These are phyloP conservation scores for Danio kyathit DNA, from an alignment of 2,797 vertebrate species.

Conservation along the genomic window DNA sequence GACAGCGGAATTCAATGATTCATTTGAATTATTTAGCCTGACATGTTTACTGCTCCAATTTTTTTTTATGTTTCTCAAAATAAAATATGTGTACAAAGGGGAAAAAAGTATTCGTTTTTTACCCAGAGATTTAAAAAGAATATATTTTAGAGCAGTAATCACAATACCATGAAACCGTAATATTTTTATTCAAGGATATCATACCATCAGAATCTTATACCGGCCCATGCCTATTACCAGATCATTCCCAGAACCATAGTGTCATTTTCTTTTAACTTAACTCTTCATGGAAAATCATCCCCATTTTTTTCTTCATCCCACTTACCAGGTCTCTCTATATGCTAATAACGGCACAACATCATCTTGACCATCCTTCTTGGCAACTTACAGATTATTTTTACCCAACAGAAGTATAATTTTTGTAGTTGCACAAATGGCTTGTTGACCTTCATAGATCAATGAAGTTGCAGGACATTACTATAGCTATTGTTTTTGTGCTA, in stretches of 20 bases:
- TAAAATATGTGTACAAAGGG: too few relatives aligned
- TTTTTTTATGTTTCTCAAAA: too few relatives aligned
- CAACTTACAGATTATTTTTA: constrained; percentile 24
- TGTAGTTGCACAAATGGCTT: constrained; percentile 21
- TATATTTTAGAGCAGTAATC: too few relatives aligned
- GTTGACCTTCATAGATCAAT: constrained; percentile 49
- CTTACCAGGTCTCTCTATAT: constrained; percentile 32
- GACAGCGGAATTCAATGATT: too few relatives aligned
- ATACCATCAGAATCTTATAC: too few relatives aligned
- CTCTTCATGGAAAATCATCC: constrained; percentile 12
- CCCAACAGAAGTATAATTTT: constrained; percentile 1
- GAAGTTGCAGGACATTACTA: constrained; percentile 16
- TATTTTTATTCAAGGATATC: too few relatives aligned
- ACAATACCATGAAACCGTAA: too few relatives aligned
- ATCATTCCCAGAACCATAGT: constrained; percentile 18
- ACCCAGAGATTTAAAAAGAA: too few relatives aligned
- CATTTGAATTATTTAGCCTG: too few relatives aligned
- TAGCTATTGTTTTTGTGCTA: background rate
- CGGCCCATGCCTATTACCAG: too few relatives aligned
- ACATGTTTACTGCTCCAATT: too few relatives aligned
- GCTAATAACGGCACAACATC: constrained; percentile 36
- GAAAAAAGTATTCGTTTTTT: too few relatives aligned
- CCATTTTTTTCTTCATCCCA: background rate
- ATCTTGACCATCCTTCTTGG: constrained; percentile 10
- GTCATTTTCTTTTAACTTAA: constrained; percentile 15